phyloP scores from a whole-genome alignment of 2,797 vertebrate genomes.

The Cyprinodon diabolis region DNA sequence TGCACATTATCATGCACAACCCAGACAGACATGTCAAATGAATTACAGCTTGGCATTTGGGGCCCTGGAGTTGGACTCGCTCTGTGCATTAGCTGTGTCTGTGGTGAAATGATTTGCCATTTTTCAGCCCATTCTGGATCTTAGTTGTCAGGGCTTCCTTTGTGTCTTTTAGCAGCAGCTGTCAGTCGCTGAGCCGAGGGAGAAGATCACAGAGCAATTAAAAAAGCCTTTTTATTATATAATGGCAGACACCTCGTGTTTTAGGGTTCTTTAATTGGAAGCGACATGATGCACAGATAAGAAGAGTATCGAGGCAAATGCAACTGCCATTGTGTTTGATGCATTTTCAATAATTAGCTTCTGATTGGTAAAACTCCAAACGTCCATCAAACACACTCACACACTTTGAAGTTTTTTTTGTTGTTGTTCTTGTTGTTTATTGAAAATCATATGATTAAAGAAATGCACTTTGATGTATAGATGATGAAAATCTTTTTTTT shows the following conservation, averaged over 20 bases:
- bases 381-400: too few relatives aligned
- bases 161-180: slow-evolving; percentile 31
- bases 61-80: slow-evolving; percentile 30
- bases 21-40: slow-evolving; percentile 57
- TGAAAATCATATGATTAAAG: background rate
- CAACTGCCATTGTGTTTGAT: background rate
- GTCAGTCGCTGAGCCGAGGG: slow-evolving; percentile 10
- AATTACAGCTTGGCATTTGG: slow-evolving; percentile 51
- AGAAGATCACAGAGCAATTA: slow-evolving; percentile 5
- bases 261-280: background rate
- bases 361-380: background rate
- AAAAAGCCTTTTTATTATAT: background rate
- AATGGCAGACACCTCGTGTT: background rate
- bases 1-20: slow-evolving; percentile 58
- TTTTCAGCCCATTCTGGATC: slow-evolving; percentile 29
- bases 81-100: slow-evolving; percentile 23
- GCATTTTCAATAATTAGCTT: background rate
- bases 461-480: background rate
- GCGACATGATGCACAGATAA: background rate
- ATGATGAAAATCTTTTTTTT: background rate
- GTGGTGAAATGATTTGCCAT: slow-evolving; percentile 30
- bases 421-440: background rate
- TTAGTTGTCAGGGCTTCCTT: slow-evolving; percentile 31
- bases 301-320: background rate
- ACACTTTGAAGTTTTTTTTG: background rate